Evolutionary conservation across 2,888 invertebrate genomes (phyloP).

Genomic region (Hypsopygia costalis): DNA sequence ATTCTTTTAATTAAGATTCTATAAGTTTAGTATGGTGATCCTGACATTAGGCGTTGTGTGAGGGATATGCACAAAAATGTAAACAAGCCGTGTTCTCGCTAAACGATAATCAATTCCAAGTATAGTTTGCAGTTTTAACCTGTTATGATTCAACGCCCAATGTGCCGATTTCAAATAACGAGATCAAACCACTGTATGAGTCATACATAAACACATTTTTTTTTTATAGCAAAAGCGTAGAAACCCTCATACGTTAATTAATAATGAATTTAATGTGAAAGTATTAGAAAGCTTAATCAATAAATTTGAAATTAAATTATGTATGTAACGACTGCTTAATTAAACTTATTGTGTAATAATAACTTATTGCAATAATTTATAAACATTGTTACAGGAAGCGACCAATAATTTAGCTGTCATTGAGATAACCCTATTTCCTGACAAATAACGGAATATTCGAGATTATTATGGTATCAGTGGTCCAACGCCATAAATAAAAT

Average conservation of each 20-base stretch:
- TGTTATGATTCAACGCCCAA: conserved; percentile 22
- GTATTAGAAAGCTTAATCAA: no score
- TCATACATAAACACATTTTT: conserved; percentile 11
- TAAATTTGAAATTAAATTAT: no score
- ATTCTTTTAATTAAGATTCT: no score
- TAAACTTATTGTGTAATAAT: no score
- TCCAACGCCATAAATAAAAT: no score
- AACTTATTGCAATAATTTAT: not conserved
- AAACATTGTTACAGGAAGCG: conserved; percentile 42
- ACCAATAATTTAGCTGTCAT: conserved; percentile 46
- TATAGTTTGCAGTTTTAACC: conserved; percentile 11
- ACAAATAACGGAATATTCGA: conserved; percentile 29
- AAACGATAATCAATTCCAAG: conserved; percentile 19
- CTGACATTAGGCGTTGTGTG: no score
- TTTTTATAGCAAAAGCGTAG: not conserved
- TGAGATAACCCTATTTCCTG: conserved; percentile 68
- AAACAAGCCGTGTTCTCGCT: conserved; percentile 10
- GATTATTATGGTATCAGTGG: no score
- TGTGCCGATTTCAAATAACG: conserved; percentile 13
- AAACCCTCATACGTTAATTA: not conserved
- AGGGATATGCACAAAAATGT: conserved; percentile 6
- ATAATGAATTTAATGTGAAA: no score
- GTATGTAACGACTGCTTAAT: no score
- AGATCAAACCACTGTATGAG: conserved; percentile 15
- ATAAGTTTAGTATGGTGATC: no score